phyloP scores from a whole-genome alignment of 2,888 invertebrate genomes.

The Kryphioiulus occultus region DNA sequence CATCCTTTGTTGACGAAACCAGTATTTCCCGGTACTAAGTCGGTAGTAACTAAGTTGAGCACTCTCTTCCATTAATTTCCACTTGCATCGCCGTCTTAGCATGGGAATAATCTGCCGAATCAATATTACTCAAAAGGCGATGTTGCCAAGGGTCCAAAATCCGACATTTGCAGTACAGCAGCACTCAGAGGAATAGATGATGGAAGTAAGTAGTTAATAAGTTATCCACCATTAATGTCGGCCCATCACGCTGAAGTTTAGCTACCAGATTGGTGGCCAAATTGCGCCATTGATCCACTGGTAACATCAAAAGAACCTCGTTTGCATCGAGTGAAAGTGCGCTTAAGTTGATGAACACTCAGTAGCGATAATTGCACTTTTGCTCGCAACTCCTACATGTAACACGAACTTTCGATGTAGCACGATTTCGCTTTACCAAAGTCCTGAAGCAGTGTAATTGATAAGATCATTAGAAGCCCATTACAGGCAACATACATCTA shows the following conservation, averaged over 20 bases:
- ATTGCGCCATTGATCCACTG: neutral
- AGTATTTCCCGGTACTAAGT: neutral
- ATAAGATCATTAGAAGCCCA: neutral
- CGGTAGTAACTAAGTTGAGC: neutral
- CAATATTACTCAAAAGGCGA: neutral
- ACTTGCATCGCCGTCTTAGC: neutral
- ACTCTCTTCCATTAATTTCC: neutral
- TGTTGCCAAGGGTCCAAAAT: neutral
- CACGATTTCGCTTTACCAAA: neutral
- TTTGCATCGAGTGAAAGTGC: neutral
- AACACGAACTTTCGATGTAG: neutral
- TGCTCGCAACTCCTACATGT: neutral
- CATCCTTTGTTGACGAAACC: neutral
- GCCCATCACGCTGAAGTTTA: neutral
- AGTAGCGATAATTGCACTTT: neutral
- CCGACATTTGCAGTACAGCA: neutral
- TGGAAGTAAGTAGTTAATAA: neutral
- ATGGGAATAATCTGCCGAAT: neutral
- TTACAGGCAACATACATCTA: neutral
- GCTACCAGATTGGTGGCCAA: neutral
- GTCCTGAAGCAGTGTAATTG: neutral
- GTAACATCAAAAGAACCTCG: constrained; percentile 5
- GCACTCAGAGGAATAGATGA: neutral
- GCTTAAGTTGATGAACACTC: neutral
- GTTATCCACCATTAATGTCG: neutral